Conservation (phyloP, 2,797 vertebrate genomes). For the Neomorphus geoffroyi region DNA sequence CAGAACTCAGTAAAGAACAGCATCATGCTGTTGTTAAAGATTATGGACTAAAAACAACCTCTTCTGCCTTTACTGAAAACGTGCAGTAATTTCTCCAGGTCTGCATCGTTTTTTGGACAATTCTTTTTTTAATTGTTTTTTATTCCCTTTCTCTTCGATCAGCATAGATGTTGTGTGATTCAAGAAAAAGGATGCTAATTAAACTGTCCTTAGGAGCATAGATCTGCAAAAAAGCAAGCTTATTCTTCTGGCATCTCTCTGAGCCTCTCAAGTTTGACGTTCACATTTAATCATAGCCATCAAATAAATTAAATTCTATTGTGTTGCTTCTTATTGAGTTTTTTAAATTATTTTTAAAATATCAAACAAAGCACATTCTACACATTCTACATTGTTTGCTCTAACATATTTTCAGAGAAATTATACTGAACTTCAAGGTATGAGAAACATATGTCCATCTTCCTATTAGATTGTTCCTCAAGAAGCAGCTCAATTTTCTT, state of each 20-base stretch:
- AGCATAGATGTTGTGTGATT: not conserved
- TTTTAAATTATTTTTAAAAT: not conserved
- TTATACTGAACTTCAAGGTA: not conserved
- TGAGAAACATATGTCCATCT: not conserved
- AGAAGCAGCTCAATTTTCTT: conserved; percentile 8
- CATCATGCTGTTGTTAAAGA: not conserved
- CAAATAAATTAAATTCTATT: not conserved
- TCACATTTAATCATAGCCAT: not conserved
- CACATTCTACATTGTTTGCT: not conserved
- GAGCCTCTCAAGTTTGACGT: not conserved
- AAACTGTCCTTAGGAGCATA: not conserved
- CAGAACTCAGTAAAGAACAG: not conserved
- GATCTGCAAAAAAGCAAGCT: not conserved
- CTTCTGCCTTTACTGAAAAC: not conserved
- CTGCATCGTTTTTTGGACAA: not conserved
- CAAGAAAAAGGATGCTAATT: not conserved
- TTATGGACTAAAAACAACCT: not conserved
- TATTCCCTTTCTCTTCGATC: not conserved
- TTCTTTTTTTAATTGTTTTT: not conserved
- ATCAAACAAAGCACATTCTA: not conserved
- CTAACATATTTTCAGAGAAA: not conserved
- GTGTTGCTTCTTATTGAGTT: not conserved
- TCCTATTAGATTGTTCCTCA: not conserved
- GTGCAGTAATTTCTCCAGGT: not conserved
- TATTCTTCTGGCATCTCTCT: not conserved